Base-by-base conservation (phyloP, 2,797 vertebrate genomes). In the Syngnathus rostellatus region DNA sequence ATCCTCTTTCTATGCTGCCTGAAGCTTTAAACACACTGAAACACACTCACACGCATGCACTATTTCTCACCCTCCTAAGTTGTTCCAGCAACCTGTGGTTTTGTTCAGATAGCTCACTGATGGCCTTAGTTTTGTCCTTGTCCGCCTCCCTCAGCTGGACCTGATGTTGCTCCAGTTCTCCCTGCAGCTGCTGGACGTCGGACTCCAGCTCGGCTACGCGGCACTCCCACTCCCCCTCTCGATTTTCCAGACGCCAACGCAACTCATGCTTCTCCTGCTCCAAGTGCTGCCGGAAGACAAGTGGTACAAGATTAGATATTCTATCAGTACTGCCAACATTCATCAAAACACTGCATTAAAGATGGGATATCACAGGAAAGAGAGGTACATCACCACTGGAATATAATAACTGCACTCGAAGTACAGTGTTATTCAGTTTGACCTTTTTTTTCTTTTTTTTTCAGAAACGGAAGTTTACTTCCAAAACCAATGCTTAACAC, bases 191-290 rank as follows among this genome's bases (percentile, higher is more conserved):
- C 72, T 93, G 96, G 77, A 99, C 92, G 0, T 98, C 97, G 0
- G 93, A 93, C 88, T 99, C 97, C 90, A 98, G 92, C 72, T 98
- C 97, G 0, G 95, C 94, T 68, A 98, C 95, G 0, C 96, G 92
- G 43, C 94, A 92, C 89, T 98, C 96, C 97, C 97, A 99, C 75
- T 98, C 96, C 0, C 97, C 95, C 84, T 98, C 95, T 51, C 92
- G 92, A 69, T 93, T 96, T 81, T 98, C 96, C 78, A 98, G 90
- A 7, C 95, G 91, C 65, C 94, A 87, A 65, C 94, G 90, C 75
- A 98, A 65, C 78, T 98, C 96, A 0, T 99, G 94, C 72, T 98
- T 98, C 82, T 99, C 97, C 87, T 98, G 97, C 79, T 98, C 96
- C 86, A 98, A 89, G 82, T 94, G 93, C 97, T 99, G 81, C n/a